Percentiles rank a stretch among this genome's conserved stretches.
Evolutionary conservation across 2,797 vertebrate species (phyloP).

Genomic region (Phrynocephalus vlangalii): DNA sequence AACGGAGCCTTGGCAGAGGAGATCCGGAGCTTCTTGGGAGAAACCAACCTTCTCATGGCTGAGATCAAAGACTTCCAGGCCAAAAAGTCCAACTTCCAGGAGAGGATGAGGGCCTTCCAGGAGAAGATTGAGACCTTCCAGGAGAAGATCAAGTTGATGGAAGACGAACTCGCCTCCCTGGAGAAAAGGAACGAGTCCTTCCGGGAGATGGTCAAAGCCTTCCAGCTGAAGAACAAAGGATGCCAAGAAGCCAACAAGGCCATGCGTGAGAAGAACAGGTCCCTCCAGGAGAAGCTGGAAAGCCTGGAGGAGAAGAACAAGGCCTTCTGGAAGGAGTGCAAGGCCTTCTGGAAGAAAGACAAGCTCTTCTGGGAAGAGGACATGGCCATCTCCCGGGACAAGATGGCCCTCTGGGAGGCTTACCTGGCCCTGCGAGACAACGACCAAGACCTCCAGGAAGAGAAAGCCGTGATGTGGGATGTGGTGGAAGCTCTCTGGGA

Average conservation of each 20-base stretch:
- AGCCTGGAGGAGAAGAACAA: conserved; percentile 59
- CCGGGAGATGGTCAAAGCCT: conserved; percentile 42
- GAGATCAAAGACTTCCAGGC: conserved; percentile 34
- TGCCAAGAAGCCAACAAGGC: conserved; percentile 69
- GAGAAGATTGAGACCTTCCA: conserved; percentile 42
- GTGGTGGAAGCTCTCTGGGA: conserved; percentile 55
- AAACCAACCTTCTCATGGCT: conserved; percentile 46
- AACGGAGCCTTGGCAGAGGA: conserved; percentile 56
- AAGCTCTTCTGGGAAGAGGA: conserved; percentile 69
- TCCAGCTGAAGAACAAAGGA: conserved; percentile 59
- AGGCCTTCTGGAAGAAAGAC: conserved; percentile 68
- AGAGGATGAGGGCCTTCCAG: conserved; percentile 27
- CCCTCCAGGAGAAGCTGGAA: conserved; percentile 65
- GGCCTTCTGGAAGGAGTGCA: conserved; percentile 64
- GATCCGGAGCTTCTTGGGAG: conserved; percentile 53
- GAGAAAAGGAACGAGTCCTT: conserved; percentile 47
- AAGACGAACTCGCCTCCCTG: conserved; percentile 31
- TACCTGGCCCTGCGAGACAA: conserved; percentile 58
- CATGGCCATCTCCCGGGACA: conserved; percentile 36
- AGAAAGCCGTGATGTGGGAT: conserved; percentile 61
- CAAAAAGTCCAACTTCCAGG: not conserved
- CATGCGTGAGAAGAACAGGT: conserved; percentile 66
- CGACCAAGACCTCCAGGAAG: conserved; percentile 61
- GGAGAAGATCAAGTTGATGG: conserved; percentile 29
- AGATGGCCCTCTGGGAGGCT: conserved; percentile 58